phyloP scores from a whole-genome alignment of 2,888 invertebrate species.

The Stenurella melanura region DNA sequence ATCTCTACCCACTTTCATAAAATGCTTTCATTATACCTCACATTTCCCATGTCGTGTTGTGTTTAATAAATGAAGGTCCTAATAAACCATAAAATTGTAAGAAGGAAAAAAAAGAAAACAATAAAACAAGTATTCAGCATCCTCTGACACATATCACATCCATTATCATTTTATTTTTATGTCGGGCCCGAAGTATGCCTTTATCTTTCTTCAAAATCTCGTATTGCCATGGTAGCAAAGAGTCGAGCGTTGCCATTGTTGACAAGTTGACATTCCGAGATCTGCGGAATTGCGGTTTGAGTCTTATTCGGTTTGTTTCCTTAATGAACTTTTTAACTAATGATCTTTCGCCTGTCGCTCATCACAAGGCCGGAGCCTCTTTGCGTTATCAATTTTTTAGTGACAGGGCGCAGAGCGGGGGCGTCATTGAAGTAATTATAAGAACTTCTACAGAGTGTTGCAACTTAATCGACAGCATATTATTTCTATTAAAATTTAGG shows the following conservation, averaged over 20 bases:
- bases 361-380: constrained; percentile 1
- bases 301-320: constrained; percentile 46
- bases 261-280: constrained; percentile 31
- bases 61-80: constrained; percentile 14
- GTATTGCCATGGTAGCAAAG: neutral
- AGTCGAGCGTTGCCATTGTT: constrained; percentile 18
- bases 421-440: neutral
- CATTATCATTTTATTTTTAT: constrained; percentile 48
- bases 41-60: neutral
- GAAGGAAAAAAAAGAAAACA: constrained; percentile 25
- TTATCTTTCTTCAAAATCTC: constrained; percentile 32
- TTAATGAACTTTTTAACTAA: constrained; percentile 49
- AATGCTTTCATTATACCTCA: neutral
- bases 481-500: too few relatives aligned
- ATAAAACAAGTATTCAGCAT: constrained; percentile 35
- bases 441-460: neutral
- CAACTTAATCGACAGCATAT: neutral
- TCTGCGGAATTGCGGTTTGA: constrained; percentile 34
- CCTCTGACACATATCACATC: constrained; percentile 48
- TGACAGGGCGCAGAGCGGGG: constrained; percentile 17
- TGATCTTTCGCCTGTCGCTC: constrained; percentile 39
- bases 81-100: constrained; percentile 19
- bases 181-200: constrained; percentile 7
- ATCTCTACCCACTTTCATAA: neutral
- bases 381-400: constrained; percentile 20